Percentiles rank a stretch among this genome's conserved stretches.
Evolutionary conservation across 2,888 invertebrate genomes (phyloP).

Genomic region (Melolontha melolontha): DNA sequence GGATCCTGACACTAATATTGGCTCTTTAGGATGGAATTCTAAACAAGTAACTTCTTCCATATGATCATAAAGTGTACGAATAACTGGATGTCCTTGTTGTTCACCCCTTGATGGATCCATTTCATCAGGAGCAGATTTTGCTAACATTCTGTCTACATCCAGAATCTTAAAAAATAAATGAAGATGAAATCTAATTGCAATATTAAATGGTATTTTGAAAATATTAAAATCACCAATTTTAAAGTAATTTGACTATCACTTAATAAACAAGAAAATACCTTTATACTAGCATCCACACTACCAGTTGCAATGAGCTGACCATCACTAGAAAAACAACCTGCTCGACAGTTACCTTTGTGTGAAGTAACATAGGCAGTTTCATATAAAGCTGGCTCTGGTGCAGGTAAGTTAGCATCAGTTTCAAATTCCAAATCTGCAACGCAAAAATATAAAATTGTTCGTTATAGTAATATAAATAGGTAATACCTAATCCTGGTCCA

Average conservation of each 20-base stretch:
- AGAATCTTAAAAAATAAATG: slow-evolving; percentile 74
- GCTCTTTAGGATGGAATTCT: slow-evolving; percentile 96
- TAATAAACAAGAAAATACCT: no score
- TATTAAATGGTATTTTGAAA: no score
- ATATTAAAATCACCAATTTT: no score
- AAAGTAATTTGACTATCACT: no score
- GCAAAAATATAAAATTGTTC: not conserved
- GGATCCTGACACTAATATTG: slow-evolving; percentile 94
- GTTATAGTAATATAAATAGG: no score
- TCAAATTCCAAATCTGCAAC: slow-evolving; percentile 91
- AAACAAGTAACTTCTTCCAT: slow-evolving; percentile 96
- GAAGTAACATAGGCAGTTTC: slow-evolving; percentile 99
- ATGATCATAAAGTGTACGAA: slow-evolving; percentile 97
- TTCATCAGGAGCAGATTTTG: slow-evolving; percentile 95
- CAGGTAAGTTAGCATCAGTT: slow-evolving; percentile 91
- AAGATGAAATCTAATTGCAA: no score
- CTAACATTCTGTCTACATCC: slow-evolving; percentile 99
- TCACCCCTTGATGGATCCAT: slow-evolving; percentile 85
- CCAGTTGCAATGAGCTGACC: slow-evolving; percentile 98
- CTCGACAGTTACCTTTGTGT: slow-evolving; percentile 95
- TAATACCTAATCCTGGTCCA: slow-evolving; percentile 73
- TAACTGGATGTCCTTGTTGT: slow-evolving; percentile 97
- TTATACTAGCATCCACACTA: slow-evolving; percentile 98
- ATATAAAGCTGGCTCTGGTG: slow-evolving; percentile 97
- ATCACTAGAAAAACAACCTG: slow-evolving; percentile 95